Evolutionary conservation across 2,888 invertebrate genomes (phyloP).

Genomic region (Sacculina carcini): DNA sequence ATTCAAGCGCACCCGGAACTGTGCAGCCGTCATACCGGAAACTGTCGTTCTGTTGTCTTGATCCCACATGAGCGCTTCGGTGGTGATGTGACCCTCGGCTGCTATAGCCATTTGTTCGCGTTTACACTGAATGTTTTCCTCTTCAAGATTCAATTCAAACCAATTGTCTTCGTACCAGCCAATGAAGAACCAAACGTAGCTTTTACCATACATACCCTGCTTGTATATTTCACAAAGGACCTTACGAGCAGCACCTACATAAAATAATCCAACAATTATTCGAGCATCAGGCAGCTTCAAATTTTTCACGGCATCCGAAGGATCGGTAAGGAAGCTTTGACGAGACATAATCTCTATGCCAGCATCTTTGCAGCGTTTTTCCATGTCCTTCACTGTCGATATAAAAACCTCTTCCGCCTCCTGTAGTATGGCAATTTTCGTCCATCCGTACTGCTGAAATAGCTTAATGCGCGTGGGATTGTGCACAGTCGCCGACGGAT

Average conservation of each 20-base stretch:
- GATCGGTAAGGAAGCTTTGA: constrained; percentile 90
- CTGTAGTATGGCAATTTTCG: constrained; percentile 82
- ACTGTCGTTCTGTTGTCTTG: constrained; percentile 72
- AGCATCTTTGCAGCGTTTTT: constrained; percentile 66
- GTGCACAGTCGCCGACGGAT: constrained; percentile 96
- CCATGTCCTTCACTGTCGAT: constrained; percentile 89
- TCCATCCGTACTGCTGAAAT: constrained; percentile 94
- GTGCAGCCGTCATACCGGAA: constrained; percentile 80
- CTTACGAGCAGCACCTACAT: constrained; percentile 82
- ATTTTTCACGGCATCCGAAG: constrained; percentile 82
- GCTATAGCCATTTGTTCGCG: constrained; percentile 75
- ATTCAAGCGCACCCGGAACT: constrained; percentile 64
- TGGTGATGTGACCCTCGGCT: constrained; percentile 90
- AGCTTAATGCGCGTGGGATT: constrained; percentile 89
- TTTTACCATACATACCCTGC: constrained; percentile 72
- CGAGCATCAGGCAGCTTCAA: constrained; percentile 81
- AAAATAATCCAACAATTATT: constrained; percentile 92
- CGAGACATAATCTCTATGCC: constrained; percentile 86
- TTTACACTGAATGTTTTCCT: constrained; percentile 72
- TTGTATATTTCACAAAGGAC: constrained; percentile 93
- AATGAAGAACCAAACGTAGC: constrained; percentile 97
- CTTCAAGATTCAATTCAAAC: constrained; percentile 67
- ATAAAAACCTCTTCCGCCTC: constrained; percentile 96
- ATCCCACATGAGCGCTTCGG: constrained; percentile 96
- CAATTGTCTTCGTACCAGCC: constrained; percentile 99